Percentiles rank a stretch among this genome's conserved stretches.
Conservation (phyloP, 2,888 invertebrate genomes). For the Panzeria rudis region DNA sequence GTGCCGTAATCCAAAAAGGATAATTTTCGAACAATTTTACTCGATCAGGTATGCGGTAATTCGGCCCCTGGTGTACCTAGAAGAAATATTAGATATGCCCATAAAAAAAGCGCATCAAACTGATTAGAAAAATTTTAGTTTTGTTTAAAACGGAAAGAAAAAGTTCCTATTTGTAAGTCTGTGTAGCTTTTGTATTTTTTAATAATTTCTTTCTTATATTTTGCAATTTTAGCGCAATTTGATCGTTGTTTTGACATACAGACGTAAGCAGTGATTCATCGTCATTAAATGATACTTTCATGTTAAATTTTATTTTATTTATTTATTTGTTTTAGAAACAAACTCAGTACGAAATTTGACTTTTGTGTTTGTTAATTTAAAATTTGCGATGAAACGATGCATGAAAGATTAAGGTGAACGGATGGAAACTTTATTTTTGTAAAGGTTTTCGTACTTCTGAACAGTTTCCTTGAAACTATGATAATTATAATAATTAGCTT, state of each 20-base stretch:
- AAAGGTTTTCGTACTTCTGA: neutral
- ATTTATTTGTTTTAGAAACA: neutral
- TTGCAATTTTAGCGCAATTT: conserved; percentile 15
- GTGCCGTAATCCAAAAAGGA: too few species aligned
- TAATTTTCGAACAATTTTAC: too few species aligned
- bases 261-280: conserved; percentile 18
- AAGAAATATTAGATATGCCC: too few species aligned
- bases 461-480: neutral
- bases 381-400: neutral
- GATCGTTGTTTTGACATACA: neutral
- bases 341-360: neutral
- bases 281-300: neutral
- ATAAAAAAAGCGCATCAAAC: too few species aligned
- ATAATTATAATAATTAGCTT: neutral
- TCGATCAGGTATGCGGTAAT: too few species aligned
- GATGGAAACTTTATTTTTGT: neutral
- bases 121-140: too few species aligned
- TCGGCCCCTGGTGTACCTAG: too few species aligned
- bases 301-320: neutral
- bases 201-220: neutral
- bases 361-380: neutral
- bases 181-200: neutral
- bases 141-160: too few species aligned
- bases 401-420: neutral
- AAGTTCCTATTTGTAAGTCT: too few species aligned